phyloP scores from a whole-genome alignment of 2,888 invertebrate species.

The Notodonta dromedarius region DNA sequence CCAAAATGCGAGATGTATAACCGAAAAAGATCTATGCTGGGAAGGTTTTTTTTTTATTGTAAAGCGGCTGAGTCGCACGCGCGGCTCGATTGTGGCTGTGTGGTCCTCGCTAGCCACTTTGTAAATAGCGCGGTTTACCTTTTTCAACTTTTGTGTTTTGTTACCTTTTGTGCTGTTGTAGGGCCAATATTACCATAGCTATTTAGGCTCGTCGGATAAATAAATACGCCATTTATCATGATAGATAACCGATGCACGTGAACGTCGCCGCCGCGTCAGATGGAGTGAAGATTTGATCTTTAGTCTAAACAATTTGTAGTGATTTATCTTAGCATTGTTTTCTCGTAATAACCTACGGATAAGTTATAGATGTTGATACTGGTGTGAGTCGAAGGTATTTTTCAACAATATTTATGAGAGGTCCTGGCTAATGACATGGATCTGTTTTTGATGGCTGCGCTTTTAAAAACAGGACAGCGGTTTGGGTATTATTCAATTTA shows the following conservation, averaged over 20 bases:
- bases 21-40: conserved; percentile 80
- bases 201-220: conserved; percentile 84
- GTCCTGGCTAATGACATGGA: conserved; percentile 13
- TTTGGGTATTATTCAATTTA: conserved; percentile 5
- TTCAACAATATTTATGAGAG: conserved; percentile 22
- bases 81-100: conserved; percentile 83
- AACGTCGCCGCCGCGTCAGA: conserved; percentile 70
- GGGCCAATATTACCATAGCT: conserved; percentile 84
- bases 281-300: conserved; percentile 76
- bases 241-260: conserved; percentile 81
- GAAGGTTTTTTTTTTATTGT: conserved; percentile 77
- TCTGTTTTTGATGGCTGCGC: conserved; percentile 14
- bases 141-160: conserved; percentile 85
- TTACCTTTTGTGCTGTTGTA: conserved; percentile 85
- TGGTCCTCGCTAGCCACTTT: conserved; percentile 84
- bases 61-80: conserved; percentile 80
- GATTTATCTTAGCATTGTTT: conserved; percentile 73
- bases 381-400: conserved; percentile 16
- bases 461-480: not conserved
- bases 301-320: conserved; percentile 66
- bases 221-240: conserved; percentile 84
- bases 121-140: conserved; percentile 85
- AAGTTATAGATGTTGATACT: conserved; percentile 28
- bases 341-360: conserved; percentile 41
- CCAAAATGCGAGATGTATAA: conserved; percentile 82